Evolutionary conservation across 2,888 invertebrate species (phyloP).

Genomic region (Nyleta sp.): DNA sequence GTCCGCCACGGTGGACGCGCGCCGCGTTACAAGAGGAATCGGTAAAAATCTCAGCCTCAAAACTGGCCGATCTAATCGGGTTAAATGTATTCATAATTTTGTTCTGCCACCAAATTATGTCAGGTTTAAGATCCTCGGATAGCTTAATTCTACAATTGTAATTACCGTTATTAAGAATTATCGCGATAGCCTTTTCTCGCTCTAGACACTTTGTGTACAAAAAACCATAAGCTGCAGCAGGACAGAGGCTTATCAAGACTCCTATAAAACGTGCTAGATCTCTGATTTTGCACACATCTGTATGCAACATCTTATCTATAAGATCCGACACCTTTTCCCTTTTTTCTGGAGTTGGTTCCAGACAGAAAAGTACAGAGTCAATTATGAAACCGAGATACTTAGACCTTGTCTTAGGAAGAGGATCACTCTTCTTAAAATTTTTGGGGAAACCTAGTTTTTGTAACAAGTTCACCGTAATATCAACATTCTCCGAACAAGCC

Average conservation of each 20-base stretch:
- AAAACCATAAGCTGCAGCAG: background rate
- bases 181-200: background rate
- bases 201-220: background rate
- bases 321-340: background rate
- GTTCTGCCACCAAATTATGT: background rate
- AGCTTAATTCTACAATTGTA: background rate
- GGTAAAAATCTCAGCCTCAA: no score
- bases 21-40: no score
- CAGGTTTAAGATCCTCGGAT: background rate
- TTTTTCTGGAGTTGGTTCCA: background rate
- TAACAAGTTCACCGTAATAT: background rate
- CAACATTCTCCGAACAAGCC: background rate
- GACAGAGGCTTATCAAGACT: background rate
- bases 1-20: no score
- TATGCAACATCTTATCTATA: background rate
- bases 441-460: background rate
- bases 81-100: background rate
- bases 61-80: background rate
- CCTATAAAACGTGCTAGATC: background rate
- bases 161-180: background rate
- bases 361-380: background rate
- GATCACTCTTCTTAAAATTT: background rate
- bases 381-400: slow-evolving; percentile 25
- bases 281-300: background rate
- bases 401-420: slow-evolving; percentile 1